Evolutionary conservation across 2,888 invertebrate genomes (phyloP).

Genomic region (Theretra japonica): DNA sequence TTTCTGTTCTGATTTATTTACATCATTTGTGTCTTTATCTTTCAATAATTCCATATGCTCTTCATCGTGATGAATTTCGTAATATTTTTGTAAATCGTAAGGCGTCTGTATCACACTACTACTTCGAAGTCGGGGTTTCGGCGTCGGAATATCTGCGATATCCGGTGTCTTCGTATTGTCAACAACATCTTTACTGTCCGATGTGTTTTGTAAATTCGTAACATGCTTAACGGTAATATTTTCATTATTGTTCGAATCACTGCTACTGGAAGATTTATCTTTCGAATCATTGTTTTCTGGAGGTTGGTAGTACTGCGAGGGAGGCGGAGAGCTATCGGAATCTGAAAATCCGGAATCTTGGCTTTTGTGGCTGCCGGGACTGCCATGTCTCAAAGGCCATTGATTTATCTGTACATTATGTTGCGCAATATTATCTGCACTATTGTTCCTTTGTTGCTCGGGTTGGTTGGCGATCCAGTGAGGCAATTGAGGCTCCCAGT

Average conservation of each 20-base stretch:
- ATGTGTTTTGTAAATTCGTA: constrained; percentile 70
- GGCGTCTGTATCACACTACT: constrained; percentile 82
- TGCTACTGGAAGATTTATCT: constrained; percentile 73
- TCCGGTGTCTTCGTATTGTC: constrained; percentile 59
- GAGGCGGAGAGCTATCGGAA: constrained; percentile 87
- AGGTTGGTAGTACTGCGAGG: constrained; percentile 72
- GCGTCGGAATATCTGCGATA: constrained; percentile 59
- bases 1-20: constrained; percentile 59
- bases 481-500: constrained; percentile 82
- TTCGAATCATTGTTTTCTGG: constrained; percentile 64
- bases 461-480: constrained; percentile 81
- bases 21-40: constrained; percentile 64
- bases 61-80: constrained; percentile 78
- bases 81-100: constrained; percentile 80
- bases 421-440: constrained; percentile 68
- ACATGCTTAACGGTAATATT: constrained; percentile 77
- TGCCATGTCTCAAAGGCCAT: constrained; percentile 81
- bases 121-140: constrained; percentile 75
- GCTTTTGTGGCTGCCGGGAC: constrained; percentile 88
- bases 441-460: constrained; percentile 71
- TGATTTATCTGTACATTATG: constrained; percentile 68
- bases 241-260: constrained; percentile 78
- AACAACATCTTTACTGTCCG: constrained; percentile 63
- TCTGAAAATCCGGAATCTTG: constrained; percentile 93
- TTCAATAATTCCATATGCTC: constrained; percentile 75